A percentile compares a stretch with the other conserved stretches of the same genome.
Evolutionary conservation across 2,797 vertebrate genomes (phyloP).

Genomic region (Parauchenoglanis punctatus): DNA sequence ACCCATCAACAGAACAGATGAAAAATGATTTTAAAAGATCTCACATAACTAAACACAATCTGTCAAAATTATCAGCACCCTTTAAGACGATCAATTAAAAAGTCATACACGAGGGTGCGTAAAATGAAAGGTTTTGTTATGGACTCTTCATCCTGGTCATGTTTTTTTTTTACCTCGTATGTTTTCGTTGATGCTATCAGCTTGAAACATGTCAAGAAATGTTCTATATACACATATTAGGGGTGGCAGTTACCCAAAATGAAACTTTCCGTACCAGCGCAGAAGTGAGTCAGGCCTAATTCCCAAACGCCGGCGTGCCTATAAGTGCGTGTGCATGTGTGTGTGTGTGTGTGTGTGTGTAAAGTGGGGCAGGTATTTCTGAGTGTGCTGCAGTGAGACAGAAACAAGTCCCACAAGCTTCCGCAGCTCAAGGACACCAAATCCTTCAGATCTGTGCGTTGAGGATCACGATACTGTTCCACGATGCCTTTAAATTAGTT

Average conservation of each 20-base stretch:
- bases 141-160: background rate
- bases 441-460: constrained; percentile 4
- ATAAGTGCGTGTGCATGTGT: background rate
- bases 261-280: background rate
- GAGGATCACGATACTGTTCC: background rate
- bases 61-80: background rate
- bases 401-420: constrained; percentile 21
- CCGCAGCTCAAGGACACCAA: constrained; percentile 32
- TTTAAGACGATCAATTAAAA: background rate
- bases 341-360: constrained; percentile 29
- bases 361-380: constrained; percentile 58
- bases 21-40: background rate
- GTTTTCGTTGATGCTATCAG: background rate
- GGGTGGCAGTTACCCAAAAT: constrained; percentile 1
- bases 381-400: constrained; percentile 31
- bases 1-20: background rate
- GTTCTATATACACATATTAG: background rate
- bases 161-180: background rate
- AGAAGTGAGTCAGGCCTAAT: constrained; percentile 28
- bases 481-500: background rate
- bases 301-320: background rate
- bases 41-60: background rate
- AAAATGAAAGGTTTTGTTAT: background rate
- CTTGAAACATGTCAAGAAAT: background rate
- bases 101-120: background rate